phyloP scores from a whole-genome alignment of 2,888 invertebrate species.

The Microctonus aethiopoides region DNA sequence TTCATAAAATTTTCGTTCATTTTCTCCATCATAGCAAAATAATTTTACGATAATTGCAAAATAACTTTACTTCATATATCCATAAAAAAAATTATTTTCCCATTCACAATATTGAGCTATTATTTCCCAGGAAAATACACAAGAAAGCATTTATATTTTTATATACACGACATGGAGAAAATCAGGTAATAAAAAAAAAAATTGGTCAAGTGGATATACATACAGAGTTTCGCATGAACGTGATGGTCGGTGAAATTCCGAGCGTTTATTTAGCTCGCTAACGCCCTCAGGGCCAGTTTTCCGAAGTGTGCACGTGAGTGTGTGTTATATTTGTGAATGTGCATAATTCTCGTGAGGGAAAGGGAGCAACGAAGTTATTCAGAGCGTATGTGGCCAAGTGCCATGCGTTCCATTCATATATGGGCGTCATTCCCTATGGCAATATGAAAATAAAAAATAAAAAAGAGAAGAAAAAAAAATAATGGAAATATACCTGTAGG shows the following conservation, averaged over 20 bases:
- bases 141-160: too few species aligned
- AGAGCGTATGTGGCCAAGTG: background rate
- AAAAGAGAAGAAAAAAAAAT: background rate
- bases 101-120: too few species aligned
- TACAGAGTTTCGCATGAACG: too few species aligned
- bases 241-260: background rate
- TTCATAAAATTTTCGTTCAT: too few species aligned
- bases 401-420: background rate
- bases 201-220: background rate
- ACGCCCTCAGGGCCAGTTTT: background rate
- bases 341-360: background rate
- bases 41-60: too few species aligned
- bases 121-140: too few species aligned
- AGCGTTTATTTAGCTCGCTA: background rate
- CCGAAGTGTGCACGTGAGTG: background rate
- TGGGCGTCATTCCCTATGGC: background rate
- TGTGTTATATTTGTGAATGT: background rate
- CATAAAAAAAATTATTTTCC: too few species aligned
- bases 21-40: too few species aligned
- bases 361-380: constrained; percentile 1
- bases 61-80: too few species aligned
- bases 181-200: background rate
- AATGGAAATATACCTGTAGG: background rate
- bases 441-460: background rate
- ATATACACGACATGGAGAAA: too few species aligned